Base-by-base conservation (phyloP, 2,888 invertebrate genomes). In the Tachystola acroxantha region DNA sequence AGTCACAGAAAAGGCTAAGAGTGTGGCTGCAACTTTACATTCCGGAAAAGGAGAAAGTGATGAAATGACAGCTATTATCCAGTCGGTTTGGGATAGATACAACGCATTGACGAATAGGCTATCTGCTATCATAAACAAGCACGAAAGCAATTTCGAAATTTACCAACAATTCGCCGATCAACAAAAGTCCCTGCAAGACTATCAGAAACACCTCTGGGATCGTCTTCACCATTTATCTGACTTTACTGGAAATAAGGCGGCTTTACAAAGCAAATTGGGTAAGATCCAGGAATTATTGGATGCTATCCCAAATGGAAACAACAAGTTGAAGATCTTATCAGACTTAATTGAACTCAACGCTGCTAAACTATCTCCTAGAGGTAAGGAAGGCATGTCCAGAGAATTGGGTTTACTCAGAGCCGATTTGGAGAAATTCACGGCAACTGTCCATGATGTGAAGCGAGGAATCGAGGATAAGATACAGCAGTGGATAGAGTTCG, bases 401-500 rank as follows among this genome's bases (percentile, higher is more conserved):
- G 96, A 96, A 59, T 80, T 95, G 10, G 90, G 90, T 10, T 92
- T 95, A 58, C 86, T 96, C 32, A 91, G 92, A 73, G 94, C 94
- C 42, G 96, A 96, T 57, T 91, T 93, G 55, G 95, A 95, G 46
- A 96, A 96, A 64, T 95, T 96, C 52, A 89, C 91, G 1, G 89
- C 91, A 0, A 91, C 94, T 0, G 85, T 96, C 20, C 91, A 89
- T 49, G 96, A 96, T 58, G 93, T 94, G 0, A 91, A 92, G 54
- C 92, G 93, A 43, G 91, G 92, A 12, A 87, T 96, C 20, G 95
- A 96, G 71, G 94, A 94, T 50, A 91, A 95, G 49, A 89, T 97
- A 46, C 93, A 94, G 50, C 94, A 96, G 73, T 97, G 97, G 97
- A 92, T 91, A 45, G 95, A 96, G 53, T 98, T 96, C 67, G 97